Evolutionary conservation across 2,797 vertebrate species (phyloP).

Genomic region (Artibeus lituratus): DNA sequence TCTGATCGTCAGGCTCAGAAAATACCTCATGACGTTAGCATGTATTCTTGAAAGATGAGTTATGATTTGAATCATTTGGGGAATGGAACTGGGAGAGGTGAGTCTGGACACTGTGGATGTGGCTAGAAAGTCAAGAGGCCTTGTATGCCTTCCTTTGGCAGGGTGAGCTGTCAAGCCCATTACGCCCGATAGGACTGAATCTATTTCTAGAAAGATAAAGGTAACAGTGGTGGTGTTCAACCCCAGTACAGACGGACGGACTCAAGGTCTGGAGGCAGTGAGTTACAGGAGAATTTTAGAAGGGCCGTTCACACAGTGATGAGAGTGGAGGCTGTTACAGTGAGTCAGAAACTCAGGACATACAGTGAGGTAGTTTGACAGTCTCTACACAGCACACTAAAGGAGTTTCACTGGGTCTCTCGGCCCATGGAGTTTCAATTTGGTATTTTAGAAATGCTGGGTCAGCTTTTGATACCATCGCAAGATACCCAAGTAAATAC

Average conservation of each 20-base stretch:
- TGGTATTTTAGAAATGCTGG: neutral
- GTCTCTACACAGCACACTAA: neutral
- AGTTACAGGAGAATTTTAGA: neutral
- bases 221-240: neutral
- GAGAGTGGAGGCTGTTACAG: neutral
- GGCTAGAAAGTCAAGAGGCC: neutral
- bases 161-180: neutral
- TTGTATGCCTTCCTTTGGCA: neutral
- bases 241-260: neutral
- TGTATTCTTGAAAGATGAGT: neutral
- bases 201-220: neutral
- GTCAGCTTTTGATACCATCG: neutral
- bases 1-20: conserved; percentile 6
- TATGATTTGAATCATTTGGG: neutral
- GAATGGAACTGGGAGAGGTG: neutral
- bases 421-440: neutral
- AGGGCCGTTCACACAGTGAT: neutral
- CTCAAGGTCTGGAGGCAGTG: neutral
- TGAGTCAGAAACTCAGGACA: neutral
- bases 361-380: neutral
- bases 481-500: neutral
- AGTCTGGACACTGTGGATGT: neutral
- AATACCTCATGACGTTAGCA: neutral
- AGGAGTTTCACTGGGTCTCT: neutral
- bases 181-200: neutral